Percentiles rank a stretch among this genome's conserved stretches.
Evolutionary conservation across 2,113 vertebrate genomes (phyloP).

Genomic region (Aplodontia rufa): DNA sequence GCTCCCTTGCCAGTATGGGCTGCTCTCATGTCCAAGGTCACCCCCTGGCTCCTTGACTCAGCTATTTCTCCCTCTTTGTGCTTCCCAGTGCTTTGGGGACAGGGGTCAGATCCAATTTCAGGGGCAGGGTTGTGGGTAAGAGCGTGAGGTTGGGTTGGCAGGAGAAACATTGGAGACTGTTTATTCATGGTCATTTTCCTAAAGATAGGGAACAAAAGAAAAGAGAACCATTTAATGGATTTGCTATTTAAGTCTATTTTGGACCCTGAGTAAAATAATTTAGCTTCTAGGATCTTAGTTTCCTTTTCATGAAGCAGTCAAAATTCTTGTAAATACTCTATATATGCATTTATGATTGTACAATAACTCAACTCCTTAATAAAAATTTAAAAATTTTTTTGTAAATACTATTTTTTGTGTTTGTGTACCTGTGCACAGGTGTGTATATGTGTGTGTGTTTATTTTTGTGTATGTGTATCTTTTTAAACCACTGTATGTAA

Average conservation of each 20-base stretch:
- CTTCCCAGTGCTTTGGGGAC: background rate
- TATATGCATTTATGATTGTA: no score
- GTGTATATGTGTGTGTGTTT: background rate
- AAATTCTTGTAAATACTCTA: background rate
- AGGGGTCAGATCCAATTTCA: background rate
- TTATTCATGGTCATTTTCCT: background rate
- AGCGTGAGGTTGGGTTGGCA: background rate
- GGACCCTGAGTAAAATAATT: background rate
- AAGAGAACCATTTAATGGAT: background rate
- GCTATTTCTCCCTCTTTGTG: background rate
- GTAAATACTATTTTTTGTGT: background rate
- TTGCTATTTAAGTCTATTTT: slow-evolving; percentile 9
- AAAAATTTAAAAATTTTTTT: no score
- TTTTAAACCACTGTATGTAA: no score
- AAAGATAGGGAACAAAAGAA: background rate
- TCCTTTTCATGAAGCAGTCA: background rate
- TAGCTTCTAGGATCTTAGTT: background rate
- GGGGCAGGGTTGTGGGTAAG: background rate
- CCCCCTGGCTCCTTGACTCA: background rate
- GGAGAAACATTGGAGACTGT: background rate
- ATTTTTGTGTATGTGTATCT: background rate
- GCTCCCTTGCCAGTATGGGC: no score
- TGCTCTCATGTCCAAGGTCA: background rate
- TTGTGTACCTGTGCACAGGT: background rate
- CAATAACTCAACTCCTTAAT: no score